These are phyloP conservation scores for Athrips mouffetella DNA, from an alignment of 2,888 invertebrate species.

Conservation along the genomic window DNA sequence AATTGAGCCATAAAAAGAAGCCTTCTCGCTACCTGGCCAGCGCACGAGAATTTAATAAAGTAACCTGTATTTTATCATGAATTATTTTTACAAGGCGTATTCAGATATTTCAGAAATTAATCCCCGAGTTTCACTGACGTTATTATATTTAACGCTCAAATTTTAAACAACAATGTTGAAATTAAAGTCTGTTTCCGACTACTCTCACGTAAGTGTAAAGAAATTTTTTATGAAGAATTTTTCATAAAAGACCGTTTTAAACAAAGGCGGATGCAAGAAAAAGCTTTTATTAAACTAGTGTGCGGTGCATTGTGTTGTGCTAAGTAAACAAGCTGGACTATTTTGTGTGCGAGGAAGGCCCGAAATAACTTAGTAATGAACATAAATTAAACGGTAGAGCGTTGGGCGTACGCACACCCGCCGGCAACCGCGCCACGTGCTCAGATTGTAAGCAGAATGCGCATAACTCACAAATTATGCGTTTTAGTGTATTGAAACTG, in stretches of 20 bases:
- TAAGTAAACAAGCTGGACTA: constrained; percentile 29
- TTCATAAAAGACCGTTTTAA: neutral
- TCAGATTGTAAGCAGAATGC: constrained; percentile 15
- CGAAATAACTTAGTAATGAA: constrained; percentile 49
- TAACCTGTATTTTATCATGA: constrained; percentile 60
- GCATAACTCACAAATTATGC: constrained; percentile 4
- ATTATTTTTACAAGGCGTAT: constrained; percentile 49
- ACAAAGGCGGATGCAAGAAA: constrained; percentile 10
- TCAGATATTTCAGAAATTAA: constrained; percentile 41
- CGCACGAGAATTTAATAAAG: constrained; percentile 68
- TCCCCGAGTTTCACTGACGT: constrained; percentile 28
- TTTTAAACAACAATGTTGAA: neutral
- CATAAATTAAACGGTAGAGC: constrained; percentile 45
- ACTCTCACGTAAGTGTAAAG: neutral
- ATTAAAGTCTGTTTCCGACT: neutral
- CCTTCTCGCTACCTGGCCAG: constrained; percentile 52
- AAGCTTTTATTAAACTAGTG: constrained; percentile 1
- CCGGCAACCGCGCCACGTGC: constrained; percentile 37
- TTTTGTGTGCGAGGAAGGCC: constrained; percentile 41
- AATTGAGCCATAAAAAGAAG: constrained; percentile 67
- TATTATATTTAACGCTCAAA: constrained; percentile 2
- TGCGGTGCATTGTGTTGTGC: constrained; percentile 13
- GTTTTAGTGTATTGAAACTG: neutral
- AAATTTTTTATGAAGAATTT: neutral
- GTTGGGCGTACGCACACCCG: constrained; percentile 37